phyloP scores from a whole-genome alignment of 2,888 invertebrate species.

The Athrips mouffetella region DNA sequence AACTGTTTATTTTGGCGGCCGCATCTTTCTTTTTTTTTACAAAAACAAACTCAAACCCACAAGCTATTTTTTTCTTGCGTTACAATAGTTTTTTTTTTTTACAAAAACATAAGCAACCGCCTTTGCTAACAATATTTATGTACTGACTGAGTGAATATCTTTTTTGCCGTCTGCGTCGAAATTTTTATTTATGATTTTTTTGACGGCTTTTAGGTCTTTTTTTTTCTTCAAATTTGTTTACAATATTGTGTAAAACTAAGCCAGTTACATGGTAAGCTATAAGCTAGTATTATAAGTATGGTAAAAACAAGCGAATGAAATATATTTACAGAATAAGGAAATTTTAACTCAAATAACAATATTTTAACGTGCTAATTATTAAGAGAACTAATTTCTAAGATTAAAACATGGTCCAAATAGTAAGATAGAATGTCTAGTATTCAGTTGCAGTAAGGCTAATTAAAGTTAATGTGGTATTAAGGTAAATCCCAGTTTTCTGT shows the following conservation, averaged over 20 bases:
- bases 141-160: constrained; percentile 67
- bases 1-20: constrained; percentile 60
- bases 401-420: neutral
- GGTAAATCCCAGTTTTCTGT: too few relatives aligned
- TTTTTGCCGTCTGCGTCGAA: constrained; percentile 41
- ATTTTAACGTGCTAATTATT: too few relatives aligned
- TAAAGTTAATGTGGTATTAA: too few relatives aligned
- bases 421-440: neutral
- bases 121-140: constrained; percentile 47
- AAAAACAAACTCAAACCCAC: constrained; percentile 55
- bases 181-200: constrained; percentile 32
- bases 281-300: constrained; percentile 34
- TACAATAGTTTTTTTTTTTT: constrained; percentile 45
- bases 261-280: constrained; percentile 44
- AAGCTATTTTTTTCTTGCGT: constrained; percentile 69
- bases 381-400: neutral
- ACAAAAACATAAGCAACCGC: constrained; percentile 45
- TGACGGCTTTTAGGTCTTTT: constrained; percentile 31
- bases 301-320: constrained; percentile 27
- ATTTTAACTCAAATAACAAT: neutral
- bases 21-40: constrained; percentile 53
- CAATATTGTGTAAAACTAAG: constrained; percentile 41
- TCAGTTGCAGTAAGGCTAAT: neutral
- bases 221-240: constrained; percentile 40
- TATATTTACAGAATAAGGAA: constrained; percentile 28